These are phyloP conservation scores for Syngnathus acus DNA, from an alignment of 2,797 vertebrate genomes.

Conservation along the genomic window DNA sequence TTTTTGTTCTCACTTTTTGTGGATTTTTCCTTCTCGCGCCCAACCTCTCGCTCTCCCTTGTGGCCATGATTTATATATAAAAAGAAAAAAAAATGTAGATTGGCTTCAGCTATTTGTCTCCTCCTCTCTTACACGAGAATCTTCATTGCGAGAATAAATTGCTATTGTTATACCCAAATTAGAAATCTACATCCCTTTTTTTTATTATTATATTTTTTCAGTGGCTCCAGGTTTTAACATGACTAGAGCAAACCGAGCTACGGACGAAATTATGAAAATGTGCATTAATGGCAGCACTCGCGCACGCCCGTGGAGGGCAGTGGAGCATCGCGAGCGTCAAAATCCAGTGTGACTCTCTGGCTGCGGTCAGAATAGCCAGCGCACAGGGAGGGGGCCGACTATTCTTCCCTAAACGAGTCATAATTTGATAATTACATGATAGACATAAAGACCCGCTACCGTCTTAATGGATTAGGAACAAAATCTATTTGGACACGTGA, in stretches of 20 bases:
- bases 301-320: constrained; percentile 61
- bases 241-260: constrained; percentile 35
- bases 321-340: constrained; percentile 42
- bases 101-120: too few species aligned
- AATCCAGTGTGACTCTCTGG: constrained; percentile 1
- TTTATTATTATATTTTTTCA: neutral
- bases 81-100: neutral
- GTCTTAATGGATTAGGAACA: constrained; percentile 63
- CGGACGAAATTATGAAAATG: constrained; percentile 49
- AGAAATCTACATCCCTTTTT: neutral
- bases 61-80: neutral
- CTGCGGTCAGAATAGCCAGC: constrained; percentile 39
- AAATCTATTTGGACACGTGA: constrained; percentile 57
- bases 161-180: neutral
- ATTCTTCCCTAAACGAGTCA: constrained; percentile 52
- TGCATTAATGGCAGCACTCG: constrained; percentile 40
- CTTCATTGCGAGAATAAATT: too few species aligned
- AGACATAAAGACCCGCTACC: constrained; percentile 48
- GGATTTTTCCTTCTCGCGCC: constrained; percentile 27
- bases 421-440: constrained; percentile 66
- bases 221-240: neutral
- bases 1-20: constrained; percentile 26
- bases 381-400: constrained; percentile 21
- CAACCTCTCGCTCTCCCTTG: constrained; percentile 4
- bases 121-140: too few species aligned